These are phyloP conservation scores for Psittacula cyanocephala DNA, from an alignment of 2,113 vertebrate species.

Conservation along the genomic window DNA sequence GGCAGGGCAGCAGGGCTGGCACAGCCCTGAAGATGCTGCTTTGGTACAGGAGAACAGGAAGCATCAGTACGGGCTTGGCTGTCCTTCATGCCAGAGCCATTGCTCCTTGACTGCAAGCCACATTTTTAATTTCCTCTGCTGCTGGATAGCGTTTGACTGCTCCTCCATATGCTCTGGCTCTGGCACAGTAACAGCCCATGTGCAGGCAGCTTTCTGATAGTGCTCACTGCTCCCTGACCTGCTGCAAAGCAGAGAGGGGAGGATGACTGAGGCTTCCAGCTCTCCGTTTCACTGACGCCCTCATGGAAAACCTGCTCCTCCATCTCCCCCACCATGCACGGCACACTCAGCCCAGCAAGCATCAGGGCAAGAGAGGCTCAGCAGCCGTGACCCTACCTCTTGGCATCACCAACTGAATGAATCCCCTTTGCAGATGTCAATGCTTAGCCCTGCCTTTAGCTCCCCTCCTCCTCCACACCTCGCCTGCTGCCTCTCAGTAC, in stretches of 20 bases:
- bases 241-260: fast-evolving
- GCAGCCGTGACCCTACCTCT: neutral
- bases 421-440: fast-evolving
- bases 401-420: fast-evolving
- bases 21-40: neutral
- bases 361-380: fast-evolving
- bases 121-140: neutral
- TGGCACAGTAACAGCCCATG: fast-evolving
- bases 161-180: neutral
- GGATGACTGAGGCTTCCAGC: neutral
- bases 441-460: fast-evolving
- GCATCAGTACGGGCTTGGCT: neutral
- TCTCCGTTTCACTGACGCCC: neutral
- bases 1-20: neutral
- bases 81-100: neutral
- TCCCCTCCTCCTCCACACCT: neutral
- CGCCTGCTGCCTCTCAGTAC: fast-evolving
- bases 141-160: neutral
- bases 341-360: neutral
- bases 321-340: fast-evolving
- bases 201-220: neutral
- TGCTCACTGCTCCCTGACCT: neutral
- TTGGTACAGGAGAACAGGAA: neutral
- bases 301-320: neutral
- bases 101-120: neutral